Evolutionary conservation across 2,888 invertebrate genomes (phyloP).

Genomic region (Parthenolecanium corni): DNA sequence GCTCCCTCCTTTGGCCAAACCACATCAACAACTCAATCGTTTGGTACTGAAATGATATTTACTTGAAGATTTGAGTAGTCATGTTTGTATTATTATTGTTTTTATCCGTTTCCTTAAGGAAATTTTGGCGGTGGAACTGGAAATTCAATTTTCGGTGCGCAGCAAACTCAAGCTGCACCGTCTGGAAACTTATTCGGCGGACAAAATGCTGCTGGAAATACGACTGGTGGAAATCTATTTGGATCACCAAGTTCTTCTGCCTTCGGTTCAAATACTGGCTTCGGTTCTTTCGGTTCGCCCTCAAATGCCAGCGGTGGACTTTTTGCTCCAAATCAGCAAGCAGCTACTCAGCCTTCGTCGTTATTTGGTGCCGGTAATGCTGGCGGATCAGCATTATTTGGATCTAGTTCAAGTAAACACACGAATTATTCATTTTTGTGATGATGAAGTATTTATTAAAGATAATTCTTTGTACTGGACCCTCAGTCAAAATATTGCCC

Average conservation of each 20-base stretch:
- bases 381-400: constrained; percentile 27
- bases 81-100: neutral
- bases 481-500: no score
- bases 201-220: constrained; percentile 40
- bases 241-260: constrained; percentile 47
- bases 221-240: constrained; percentile 48
- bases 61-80: neutral
- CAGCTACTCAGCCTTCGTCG: constrained; percentile 39
- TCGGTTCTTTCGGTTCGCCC: constrained; percentile 39
- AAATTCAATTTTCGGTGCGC: constrained; percentile 39
- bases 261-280: constrained; percentile 51
- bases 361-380: constrained; percentile 44
- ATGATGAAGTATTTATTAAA: no score
- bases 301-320: constrained; percentile 46
- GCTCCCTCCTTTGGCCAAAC: constrained; percentile 55
- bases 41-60: constrained; percentile 34
- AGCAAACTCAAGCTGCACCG: constrained; percentile 39
- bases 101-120: constrained; percentile 28
- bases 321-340: constrained; percentile 48
- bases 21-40: constrained; percentile 45
- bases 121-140: constrained; percentile 21
- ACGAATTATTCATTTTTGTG: no score
- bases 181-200: constrained; percentile 39
- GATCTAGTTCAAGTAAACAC: constrained; percentile 29
- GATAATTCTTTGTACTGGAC: no score